phyloP scores from a whole-genome alignment of 1,140 invertebrate species.

The Drosophila busckii region DNA sequence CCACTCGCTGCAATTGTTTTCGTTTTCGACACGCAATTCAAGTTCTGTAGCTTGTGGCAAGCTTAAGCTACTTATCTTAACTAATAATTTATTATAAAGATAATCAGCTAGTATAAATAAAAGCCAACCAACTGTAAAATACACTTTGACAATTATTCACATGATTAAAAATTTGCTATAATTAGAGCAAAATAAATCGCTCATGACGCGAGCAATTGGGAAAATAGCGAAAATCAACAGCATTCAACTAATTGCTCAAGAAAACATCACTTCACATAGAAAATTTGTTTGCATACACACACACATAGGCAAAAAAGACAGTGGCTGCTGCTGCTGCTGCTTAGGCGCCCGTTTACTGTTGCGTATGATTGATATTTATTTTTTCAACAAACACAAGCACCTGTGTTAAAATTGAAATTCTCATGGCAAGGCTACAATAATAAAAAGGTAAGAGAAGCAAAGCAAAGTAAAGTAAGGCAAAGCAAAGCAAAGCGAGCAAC shows the following conservation, averaged over 20 bases:
- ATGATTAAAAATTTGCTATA: too few relatives aligned
- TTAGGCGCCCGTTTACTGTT: conserved; percentile 37
- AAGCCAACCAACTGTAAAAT: too few relatives aligned
- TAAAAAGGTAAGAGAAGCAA: conserved; percentile 29
- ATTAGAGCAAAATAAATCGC: too few relatives aligned
- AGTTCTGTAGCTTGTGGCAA: too few relatives aligned
- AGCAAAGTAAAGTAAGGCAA: conserved; percentile 26
- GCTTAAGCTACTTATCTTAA: too few relatives aligned
- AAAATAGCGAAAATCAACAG: conserved; percentile 2
- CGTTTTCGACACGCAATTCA: too few relatives aligned
- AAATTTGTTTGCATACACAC: conserved; percentile 12
- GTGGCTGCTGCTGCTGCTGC: conserved; percentile 21
- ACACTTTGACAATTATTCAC: too few relatives aligned
- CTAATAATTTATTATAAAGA: too few relatives aligned
- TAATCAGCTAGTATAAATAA: too few relatives aligned
- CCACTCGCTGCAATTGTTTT: conserved; percentile 8
- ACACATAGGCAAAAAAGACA: conserved; percentile 6
- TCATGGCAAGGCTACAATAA: conserved; percentile 59
- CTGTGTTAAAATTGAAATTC: conserved; percentile 73
- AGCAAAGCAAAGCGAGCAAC: conserved; percentile 30
- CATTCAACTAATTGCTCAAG: conserved; percentile 44
- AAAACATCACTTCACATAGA: conserved; percentile 52
- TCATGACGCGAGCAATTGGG: too few relatives aligned
- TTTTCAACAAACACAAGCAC: conserved; percentile 71
- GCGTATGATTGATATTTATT: conserved; percentile 77